These are phyloP conservation scores for Copsychus sechellarum DNA, from an alignment of 2,113 vertebrate genomes.

Conservation along the genomic window DNA sequence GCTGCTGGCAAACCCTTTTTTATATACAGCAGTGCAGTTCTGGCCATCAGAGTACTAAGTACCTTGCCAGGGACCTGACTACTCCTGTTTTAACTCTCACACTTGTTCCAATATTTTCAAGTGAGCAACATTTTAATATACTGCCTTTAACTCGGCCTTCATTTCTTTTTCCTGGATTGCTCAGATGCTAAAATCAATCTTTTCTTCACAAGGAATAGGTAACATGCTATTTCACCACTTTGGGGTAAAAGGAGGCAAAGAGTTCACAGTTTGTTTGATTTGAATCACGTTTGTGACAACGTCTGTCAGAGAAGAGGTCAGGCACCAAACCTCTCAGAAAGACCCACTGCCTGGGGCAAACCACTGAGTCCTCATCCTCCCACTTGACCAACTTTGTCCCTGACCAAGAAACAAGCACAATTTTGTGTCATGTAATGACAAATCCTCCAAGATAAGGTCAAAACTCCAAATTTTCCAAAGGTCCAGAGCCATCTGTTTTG, in stretches of 20 bases:
- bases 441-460: neutral
- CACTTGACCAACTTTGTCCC: neutral
- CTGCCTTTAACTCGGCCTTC: neutral
- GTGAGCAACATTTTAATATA: neutral
- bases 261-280: neutral
- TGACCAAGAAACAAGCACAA: neutral
- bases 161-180: neutral
- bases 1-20: conserved; percentile 29
- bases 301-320: neutral
- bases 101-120: neutral
- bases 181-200: neutral
- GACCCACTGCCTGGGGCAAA: neutral
- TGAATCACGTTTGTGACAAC: neutral
- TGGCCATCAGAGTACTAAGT: conserved; percentile 53
- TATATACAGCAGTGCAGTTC: conserved; percentile 28
- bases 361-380: neutral
- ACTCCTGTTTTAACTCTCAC: neutral
- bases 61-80: conserved; percentile 26
- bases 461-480: neutral
- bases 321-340: neutral
- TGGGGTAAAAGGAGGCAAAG: neutral
- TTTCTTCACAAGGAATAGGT: neutral
- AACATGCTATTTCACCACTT: neutral
- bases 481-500: neutral
- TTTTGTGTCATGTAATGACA: neutral